A percentile compares a stretch with the other conserved stretches of the same genome.
Conservation (phyloP, 2,888 invertebrate species). For the Brenthis ino region DNA sequence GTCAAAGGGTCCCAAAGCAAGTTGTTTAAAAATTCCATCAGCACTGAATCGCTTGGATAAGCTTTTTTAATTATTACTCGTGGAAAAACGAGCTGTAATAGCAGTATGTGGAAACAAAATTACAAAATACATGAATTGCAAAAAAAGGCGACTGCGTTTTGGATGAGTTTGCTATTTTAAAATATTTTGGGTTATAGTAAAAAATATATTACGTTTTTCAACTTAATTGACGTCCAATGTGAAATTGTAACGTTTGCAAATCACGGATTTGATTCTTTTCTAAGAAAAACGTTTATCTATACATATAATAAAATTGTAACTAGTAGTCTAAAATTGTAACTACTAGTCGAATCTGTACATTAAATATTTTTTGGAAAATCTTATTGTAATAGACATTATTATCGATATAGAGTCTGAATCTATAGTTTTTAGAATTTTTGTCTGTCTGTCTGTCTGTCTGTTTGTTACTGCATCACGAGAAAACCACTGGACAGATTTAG, state of each 20-base stretch:
- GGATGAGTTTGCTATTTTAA: slow-evolving; percentile 4
- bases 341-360: no score
- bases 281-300: no score
- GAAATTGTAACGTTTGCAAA: background rate
- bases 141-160: background rate
- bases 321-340: no score
- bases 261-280: no score
- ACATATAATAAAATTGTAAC: no score
- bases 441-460: no score
- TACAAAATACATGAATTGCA: slow-evolving; percentile 13
- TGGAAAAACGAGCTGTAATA: slow-evolving; percentile 30
- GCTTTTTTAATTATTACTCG: slow-evolving; percentile 40
- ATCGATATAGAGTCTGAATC: no score
- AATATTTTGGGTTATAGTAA: background rate
- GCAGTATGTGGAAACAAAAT: slow-evolving; percentile 25
- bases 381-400: no score
- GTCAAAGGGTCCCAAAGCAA: slow-evolving; percentile 11
- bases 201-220: background rate
- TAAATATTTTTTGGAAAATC: no score
- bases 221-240: background rate
- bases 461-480: no score
- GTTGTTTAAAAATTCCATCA: slow-evolving; percentile 43
- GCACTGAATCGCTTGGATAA: slow-evolving; percentile 34
- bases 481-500: no score
- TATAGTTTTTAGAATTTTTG: no score